Conservation (phyloP, 1,140 invertebrate species). For the Aricia agestis region DNA sequence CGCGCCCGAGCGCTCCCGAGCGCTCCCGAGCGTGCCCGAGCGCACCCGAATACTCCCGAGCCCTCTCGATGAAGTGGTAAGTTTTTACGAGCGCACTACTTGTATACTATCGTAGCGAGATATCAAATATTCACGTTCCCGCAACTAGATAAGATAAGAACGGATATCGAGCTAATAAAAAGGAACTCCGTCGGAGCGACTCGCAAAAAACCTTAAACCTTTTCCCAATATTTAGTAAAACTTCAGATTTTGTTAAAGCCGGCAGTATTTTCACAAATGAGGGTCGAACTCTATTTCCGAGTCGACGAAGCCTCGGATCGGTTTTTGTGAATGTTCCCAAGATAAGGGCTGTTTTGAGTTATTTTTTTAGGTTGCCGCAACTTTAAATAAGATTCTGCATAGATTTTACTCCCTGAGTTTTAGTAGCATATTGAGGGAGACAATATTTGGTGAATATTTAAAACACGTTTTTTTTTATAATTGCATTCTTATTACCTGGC, state of each 20-base stretch:
- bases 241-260: neutral
- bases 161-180: neutral
- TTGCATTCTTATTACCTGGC: no score
- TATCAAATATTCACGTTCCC: slow-evolving; percentile 4
- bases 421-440: no score
- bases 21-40: slow-evolving; percentile 37
- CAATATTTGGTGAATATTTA: no score
- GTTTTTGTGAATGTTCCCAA: neutral
- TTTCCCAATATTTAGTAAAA: neutral
- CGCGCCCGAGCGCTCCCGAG: slow-evolving; percentile 46
- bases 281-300: neutral
- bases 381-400: neutral
- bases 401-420: neutral
- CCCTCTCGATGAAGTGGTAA: slow-evolving; percentile 72
- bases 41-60: slow-evolving; percentile 45
- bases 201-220: neutral
- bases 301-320: neutral
- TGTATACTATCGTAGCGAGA: slow-evolving; percentile 32
- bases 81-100: slow-evolving; percentile 65
- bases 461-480: no score
- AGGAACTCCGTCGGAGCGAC: neutral
- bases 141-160: neutral
- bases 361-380: neutral
- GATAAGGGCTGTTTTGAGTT: neutral
- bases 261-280: slow-evolving; percentile 1